These are phyloP conservation scores for Arvicanthis niloticus DNA, from an alignment of 2,113 vertebrate genomes.

Conservation along the genomic window DNA sequence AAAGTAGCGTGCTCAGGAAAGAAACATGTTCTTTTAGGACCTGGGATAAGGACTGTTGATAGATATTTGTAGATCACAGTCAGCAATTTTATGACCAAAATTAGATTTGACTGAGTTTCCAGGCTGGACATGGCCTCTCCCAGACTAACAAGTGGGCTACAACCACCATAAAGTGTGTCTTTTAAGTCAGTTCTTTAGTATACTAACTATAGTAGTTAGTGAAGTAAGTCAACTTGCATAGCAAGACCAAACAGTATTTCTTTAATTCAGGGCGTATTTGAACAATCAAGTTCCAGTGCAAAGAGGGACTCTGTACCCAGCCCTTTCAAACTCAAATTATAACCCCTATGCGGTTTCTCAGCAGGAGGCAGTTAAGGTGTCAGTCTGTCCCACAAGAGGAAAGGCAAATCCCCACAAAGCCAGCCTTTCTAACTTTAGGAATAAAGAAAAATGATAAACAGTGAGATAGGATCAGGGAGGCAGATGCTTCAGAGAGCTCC, in stretches of 20 bases:
- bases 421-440: not conserved
- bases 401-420: not conserved
- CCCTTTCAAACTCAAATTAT: not conserved
- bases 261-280: not conserved
- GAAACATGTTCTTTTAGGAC: not conserved
- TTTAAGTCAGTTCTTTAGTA: not conserved
- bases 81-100: not conserved
- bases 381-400: not conserved
- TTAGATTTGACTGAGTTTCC: not conserved
- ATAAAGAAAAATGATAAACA: not conserved
- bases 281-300: not conserved
- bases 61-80: accelerated
- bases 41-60: not conserved
- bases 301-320: not conserved
- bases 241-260: not conserved
- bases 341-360: not conserved
- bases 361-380: not conserved
- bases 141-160: not conserved
- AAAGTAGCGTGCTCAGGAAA: not conserved
- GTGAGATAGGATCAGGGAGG: not conserved
- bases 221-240: not conserved
- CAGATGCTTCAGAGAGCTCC: not conserved
- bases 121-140: not conserved
- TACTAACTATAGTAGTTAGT: too few relatives aligned
- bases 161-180: accelerated